Conservation (phyloP, 2,888 invertebrate genomes). For the Heliconius erato region DNA sequence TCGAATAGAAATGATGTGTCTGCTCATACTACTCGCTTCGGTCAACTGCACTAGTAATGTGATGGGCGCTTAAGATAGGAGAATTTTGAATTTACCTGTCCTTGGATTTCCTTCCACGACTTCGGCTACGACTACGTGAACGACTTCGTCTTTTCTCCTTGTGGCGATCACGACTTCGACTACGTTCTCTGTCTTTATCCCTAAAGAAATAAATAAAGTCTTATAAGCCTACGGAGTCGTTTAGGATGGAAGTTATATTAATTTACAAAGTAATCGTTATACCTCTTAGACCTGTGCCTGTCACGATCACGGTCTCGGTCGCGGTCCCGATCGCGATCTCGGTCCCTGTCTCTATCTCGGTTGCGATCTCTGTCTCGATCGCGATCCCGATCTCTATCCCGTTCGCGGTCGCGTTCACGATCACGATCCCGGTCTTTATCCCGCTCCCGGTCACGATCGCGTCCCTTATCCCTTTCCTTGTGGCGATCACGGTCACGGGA, state of each 20-base stretch:
- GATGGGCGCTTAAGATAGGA: no score
- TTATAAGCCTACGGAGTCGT: neutral
- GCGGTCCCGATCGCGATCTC: slow-evolving; percentile 61
- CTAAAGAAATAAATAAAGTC: slow-evolving; percentile 61
- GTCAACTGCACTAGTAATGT: no score
- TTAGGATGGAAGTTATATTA: neutral
- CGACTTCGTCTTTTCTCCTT: slow-evolving; percentile 71
- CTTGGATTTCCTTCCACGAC: slow-evolving; percentile 79
- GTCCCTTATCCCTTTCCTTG: slow-evolving; percentile 67
- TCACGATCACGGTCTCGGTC: slow-evolving; percentile 63
- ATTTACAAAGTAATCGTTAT: slow-evolving; percentile 41
- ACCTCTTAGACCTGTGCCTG: slow-evolving; percentile 83
- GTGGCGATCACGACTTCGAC: slow-evolving; percentile 73
- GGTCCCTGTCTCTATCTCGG: slow-evolving; percentile 64
- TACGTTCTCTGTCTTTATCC: slow-evolving; percentile 76
- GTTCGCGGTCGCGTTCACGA: slow-evolving; percentile 68
- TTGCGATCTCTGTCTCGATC: slow-evolving; percentile 59
- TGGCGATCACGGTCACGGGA: slow-evolving; percentile 73
- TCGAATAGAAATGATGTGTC: no score
- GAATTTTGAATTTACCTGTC: slow-evolving; percentile 66
- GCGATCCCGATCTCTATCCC: slow-evolving; percentile 67
- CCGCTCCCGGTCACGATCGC: slow-evolving; percentile 63
- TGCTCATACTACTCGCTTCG: no score
- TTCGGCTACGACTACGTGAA: slow-evolving; percentile 71
- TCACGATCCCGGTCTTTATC: slow-evolving; percentile 74